Conservation (phyloP, 2,797 vertebrate species). For the Clarias laeviceps region DNA sequence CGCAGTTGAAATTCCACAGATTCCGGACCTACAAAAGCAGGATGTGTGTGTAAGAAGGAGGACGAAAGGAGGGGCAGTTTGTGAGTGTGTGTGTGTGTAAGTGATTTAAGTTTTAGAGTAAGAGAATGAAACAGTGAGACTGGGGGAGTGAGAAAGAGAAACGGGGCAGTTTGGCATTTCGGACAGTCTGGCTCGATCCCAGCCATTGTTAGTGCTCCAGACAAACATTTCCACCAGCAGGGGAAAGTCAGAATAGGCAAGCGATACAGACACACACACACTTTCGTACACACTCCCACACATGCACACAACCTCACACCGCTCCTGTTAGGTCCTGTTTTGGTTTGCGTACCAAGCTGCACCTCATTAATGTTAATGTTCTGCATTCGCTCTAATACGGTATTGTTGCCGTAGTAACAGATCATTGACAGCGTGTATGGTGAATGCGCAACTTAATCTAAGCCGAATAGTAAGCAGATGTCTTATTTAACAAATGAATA, state of each 20-base stretch:
- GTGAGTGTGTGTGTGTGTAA: constrained; percentile 8
- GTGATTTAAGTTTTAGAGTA: not conserved
- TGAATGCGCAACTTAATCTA: not conserved
- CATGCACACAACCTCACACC: not conserved
- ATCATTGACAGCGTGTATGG: not conserved
- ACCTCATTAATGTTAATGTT: not conserved
- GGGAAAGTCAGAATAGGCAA: constrained; percentile 39
- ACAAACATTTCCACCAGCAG: constrained; percentile 73
- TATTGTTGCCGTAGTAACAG: not conserved
- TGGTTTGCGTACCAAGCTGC: too few species aligned
- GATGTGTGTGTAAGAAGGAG: constrained; percentile 71
- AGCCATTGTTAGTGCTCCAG: constrained; percentile 75
- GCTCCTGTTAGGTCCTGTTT: not conserved
- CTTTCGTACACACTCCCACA: not conserved
- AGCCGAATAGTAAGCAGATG: not conserved
- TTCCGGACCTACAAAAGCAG: constrained; percentile 80
- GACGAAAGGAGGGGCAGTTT: constrained; percentile 51
- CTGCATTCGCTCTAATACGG: too few species aligned
- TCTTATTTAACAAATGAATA: not conserved
- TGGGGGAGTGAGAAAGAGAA: constrained; percentile 20
- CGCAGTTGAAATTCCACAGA: constrained; percentile 71
- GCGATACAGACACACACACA: not conserved
- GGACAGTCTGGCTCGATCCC: constrained; percentile 64
- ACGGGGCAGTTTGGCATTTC: constrained; percentile 59
- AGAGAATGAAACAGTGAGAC: constrained; percentile 24